Evolutionary conservation across 1,140 invertebrate genomes (phyloP).

Genomic region (Phortica variegata): DNA sequence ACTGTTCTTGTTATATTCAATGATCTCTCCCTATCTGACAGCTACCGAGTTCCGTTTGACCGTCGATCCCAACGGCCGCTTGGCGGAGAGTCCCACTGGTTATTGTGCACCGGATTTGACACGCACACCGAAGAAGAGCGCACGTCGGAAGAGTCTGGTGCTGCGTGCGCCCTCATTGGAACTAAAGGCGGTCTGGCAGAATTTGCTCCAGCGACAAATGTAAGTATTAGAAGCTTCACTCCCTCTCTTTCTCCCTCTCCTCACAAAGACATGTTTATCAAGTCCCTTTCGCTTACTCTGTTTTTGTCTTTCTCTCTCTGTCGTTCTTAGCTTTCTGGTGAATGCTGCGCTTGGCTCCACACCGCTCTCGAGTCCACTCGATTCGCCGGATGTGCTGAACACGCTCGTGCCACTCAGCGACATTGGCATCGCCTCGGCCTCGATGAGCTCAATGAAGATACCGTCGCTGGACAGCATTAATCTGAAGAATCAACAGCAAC

Average conservation of each 20-base stretch:
- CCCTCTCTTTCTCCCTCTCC: not conserved
- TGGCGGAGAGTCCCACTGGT: slow-evolving; percentile 66
- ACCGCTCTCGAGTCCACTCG: slow-evolving; percentile 66
- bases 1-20: not conserved
- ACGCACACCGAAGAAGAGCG: slow-evolving; percentile 63
- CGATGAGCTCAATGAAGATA: slow-evolving; percentile 53
- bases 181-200: slow-evolving; percentile 85
- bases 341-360: slow-evolving; percentile 61
- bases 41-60: slow-evolving; percentile 72
- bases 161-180: slow-evolving; percentile 77
- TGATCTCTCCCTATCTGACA: slow-evolving; percentile 37
- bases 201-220: slow-evolving; percentile 83
- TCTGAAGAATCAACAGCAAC: slow-evolving; percentile 49
- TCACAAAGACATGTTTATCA: not conserved
- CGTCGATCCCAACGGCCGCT: slow-evolving; percentile 63
- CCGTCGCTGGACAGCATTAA: slow-evolving; percentile 55
- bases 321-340: slow-evolving; percentile 65
- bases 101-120: slow-evolving; percentile 65
- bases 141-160: slow-evolving; percentile 68
- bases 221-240: slow-evolving; percentile 58
- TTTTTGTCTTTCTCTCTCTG: slow-evolving; percentile 15
- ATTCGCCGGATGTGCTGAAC: slow-evolving; percentile 60
- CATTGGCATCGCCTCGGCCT: slow-evolving; percentile 49
- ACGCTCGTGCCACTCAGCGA: slow-evolving; percentile 51
- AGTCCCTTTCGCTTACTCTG: not conserved